A percentile compares a stretch with the other conserved stretches of the same genome.
These are phyloP conservation scores for Sebastes trivittatus DNA, from an alignment of 2,797 vertebrate species.

Conservation along the genomic window DNA sequence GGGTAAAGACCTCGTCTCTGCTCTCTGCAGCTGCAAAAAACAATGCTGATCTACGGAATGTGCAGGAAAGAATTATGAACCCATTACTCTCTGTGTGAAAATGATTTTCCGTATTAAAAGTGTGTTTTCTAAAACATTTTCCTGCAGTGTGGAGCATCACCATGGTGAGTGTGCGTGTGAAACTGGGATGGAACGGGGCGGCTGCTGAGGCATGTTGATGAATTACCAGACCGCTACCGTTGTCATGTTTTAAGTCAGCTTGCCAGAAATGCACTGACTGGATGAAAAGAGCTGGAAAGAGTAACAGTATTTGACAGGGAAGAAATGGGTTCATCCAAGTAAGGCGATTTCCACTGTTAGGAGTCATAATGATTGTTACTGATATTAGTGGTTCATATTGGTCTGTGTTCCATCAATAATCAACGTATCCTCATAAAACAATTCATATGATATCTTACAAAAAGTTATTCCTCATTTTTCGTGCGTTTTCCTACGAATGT, in stretches of 20 bases:
- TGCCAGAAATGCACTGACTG: conserved; percentile 56
- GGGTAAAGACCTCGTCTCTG: conserved; percentile 12
- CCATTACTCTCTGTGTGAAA: conserved; percentile 6
- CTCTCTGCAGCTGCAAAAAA: conserved; percentile 38
- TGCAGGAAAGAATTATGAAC: conserved; percentile 6
- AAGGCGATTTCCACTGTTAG: conserved; percentile 26
- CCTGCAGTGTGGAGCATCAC: conserved; percentile 39
- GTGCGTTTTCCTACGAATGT: not conserved
- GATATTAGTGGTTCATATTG: conserved; percentile 8
- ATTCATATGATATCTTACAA: not conserved
- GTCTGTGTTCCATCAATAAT: not conserved
- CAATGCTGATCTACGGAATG: conserved; percentile 36
- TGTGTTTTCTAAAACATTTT: conserved; percentile 49
- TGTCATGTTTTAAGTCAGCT: conserved; percentile 62
- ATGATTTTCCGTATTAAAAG: conserved; percentile 31
- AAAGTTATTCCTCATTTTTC: not conserved
- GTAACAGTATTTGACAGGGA: conserved; percentile 17
- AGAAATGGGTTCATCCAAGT: conserved; percentile 34
- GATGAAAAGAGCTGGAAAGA: conserved; percentile 52
- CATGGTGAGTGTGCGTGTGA: conserved; percentile 38
- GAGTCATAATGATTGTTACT: conserved; percentile 10
- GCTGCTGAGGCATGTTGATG: conserved; percentile 53
- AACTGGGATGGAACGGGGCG: conserved; percentile 37
- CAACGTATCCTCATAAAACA: not conserved
- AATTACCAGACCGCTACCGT: conserved; percentile 51